Evolutionary conservation across 2,888 invertebrate species (phyloP).

Genomic region (Sarcophaga caerulescens): DNA sequence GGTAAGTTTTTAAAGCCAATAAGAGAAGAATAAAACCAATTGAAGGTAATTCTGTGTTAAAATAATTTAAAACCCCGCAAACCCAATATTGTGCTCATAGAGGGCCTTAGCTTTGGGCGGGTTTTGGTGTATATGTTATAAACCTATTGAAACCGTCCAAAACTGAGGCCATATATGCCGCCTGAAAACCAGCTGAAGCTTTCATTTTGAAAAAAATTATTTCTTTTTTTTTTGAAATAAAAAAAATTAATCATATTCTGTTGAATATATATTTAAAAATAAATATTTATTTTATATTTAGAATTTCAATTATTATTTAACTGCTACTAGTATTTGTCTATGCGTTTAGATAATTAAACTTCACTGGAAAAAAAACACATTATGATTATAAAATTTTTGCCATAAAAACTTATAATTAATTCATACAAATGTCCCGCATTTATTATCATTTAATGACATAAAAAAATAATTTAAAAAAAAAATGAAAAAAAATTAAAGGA

Average conservation of each 20-base stretch:
- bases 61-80: neutral
- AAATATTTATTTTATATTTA: neutral
- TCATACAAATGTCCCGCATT: constrained; percentile 61
- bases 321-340: constrained; percentile 4
- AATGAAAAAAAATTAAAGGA: no score
- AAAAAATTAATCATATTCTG: neutral
- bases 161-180: constrained; percentile 80
- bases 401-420: constrained; percentile 57
- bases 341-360: constrained; percentile 36
- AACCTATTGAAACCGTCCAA: constrained; percentile 82
- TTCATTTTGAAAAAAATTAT: neutral
- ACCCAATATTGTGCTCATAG: constrained; percentile 57
- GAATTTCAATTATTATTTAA: neutral
- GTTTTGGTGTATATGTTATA: constrained; percentile 81
- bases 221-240: neutral
- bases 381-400: neutral
- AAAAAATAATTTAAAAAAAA: neutral
- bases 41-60: neutral
- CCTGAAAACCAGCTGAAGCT: constrained; percentile 3
- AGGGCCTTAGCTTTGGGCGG: constrained; percentile 82
- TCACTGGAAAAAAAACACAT: neutral
- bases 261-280: neutral
- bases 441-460: constrained; percentile 38
- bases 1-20: constrained; percentile 50
- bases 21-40: neutral